These are phyloP conservation scores for Geophilus truncorum DNA, from an alignment of 2,888 invertebrate genomes.

Conservation along the genomic window DNA sequence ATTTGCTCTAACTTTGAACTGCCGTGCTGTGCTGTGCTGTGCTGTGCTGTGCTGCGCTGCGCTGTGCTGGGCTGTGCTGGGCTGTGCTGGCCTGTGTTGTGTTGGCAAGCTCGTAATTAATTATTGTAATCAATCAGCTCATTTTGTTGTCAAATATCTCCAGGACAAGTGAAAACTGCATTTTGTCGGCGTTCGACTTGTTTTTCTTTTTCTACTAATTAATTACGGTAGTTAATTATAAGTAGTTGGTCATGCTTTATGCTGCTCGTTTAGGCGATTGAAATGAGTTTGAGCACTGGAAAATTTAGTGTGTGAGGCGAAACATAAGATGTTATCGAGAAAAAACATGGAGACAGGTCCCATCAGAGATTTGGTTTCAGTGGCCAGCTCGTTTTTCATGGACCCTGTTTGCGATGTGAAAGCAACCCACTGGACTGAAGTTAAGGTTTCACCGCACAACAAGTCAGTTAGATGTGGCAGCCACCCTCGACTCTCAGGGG, in stretches of 20 bases:
- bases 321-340: not conserved
- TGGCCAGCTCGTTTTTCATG: conserved; percentile 15
- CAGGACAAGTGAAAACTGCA: not conserved
- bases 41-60: no score
- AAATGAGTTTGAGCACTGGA: not conserved
- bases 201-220: no score
- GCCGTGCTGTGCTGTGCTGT: no score
- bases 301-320: not conserved
- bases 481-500: not conserved
- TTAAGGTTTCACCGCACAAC: conserved; percentile 22
- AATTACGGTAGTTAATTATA: no score
- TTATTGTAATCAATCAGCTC: not conserved
- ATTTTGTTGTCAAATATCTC: not conserved
- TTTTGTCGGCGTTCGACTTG: no score
- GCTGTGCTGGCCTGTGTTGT: no score
- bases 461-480: not conserved
- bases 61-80: no score
- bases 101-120: not conserved
- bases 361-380: conserved; percentile 24
- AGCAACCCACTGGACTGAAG: conserved; percentile 10
- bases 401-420: not conserved
- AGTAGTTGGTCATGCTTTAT: no score
- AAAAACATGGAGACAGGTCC: conserved; percentile 24
- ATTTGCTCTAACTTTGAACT: no score
- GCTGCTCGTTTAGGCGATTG: no score